Percentiles rank a stretch among this genome's conserved stretches.
These are phyloP conservation scores for Odontothrips loti DNA, from an alignment of 2,888 invertebrate genomes.

Conservation along the genomic window DNA sequence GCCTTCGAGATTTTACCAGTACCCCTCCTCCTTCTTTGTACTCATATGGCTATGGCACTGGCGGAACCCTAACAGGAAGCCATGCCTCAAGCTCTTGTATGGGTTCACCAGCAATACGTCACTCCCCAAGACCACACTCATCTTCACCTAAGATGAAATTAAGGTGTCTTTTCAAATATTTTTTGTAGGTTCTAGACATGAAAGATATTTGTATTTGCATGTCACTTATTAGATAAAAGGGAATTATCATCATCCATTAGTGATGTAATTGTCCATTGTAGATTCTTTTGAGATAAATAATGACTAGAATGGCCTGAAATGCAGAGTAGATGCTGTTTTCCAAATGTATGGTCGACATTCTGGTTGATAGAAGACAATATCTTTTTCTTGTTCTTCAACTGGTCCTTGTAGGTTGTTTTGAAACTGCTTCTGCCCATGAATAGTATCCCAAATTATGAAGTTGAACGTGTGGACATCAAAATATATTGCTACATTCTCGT, in stretches of 20 bases:
- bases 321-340: too few relatives aligned
- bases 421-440: too few relatives aligned
- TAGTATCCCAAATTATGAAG: too few relatives aligned
- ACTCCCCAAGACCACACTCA: constrained; percentile 53
- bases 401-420: too few relatives aligned
- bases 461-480: too few relatives aligned
- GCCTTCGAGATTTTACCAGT: constrained; percentile 40
- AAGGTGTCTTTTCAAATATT: constrained; percentile 57
- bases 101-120: neutral
- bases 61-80: constrained; percentile 1
- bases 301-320: too few relatives aligned
- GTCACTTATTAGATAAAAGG: neutral
- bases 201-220: neutral
- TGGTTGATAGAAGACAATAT: too few relatives aligned
- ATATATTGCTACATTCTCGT: too few relatives aligned
- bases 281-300: too few relatives aligned
- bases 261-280: too few relatives aligned
- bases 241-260: neutral
- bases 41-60: constrained; percentile 17
- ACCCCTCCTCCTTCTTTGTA: constrained; percentile 21
- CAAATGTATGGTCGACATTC: too few relatives aligned
- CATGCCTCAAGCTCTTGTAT: constrained; percentile 7
- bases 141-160: constrained; percentile 88
- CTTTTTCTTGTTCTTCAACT: too few relatives aligned
- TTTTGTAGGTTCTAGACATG: constrained; percentile 36